Evolutionary conservation across 1,140 invertebrate species (phyloP).

Genomic region (Vanessa tameamea): DNA sequence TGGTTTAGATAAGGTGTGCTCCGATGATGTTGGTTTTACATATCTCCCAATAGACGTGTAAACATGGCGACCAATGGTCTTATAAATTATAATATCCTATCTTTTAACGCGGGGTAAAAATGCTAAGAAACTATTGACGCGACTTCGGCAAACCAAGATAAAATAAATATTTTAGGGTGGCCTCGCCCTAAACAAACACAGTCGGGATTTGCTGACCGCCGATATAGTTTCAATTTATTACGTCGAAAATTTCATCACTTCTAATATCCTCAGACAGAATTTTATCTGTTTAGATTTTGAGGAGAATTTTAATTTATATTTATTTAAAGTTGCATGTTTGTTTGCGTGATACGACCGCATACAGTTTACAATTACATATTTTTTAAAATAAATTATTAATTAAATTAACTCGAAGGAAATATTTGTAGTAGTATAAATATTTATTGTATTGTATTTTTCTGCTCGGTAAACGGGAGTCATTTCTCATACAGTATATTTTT

Average conservation of each 20-base stretch:
- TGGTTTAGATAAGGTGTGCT: conserved; percentile 67
- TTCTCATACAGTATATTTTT: neutral
- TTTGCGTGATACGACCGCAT: no score
- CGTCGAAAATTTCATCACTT: conserved; percentile 72
- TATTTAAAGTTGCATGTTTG: neutral
- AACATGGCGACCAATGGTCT: conserved; percentile 59
- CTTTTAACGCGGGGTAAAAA: conserved; percentile 69
- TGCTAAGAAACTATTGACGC: conserved; percentile 76
- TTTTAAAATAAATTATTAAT: no score
- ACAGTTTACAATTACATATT: no score
- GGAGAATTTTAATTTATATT: no score
- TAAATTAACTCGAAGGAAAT: no score
- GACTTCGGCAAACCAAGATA: conserved; percentile 78
- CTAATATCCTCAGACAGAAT: conserved; percentile 25
- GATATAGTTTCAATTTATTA: conserved; percentile 80
- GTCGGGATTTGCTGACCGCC: conserved; percentile 76
- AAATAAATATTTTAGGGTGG: conserved; percentile 80
- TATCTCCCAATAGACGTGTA: conserved; percentile 61
- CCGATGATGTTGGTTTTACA: conserved; percentile 69
- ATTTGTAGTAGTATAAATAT: no score
- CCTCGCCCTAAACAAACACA: conserved; percentile 77
- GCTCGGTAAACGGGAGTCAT: no score
- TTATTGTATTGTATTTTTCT: no score
- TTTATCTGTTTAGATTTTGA: neutral
- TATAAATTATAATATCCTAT: conserved; percentile 74